A percentile compares a stretch with the other conserved stretches of the same genome.
Conservation (phyloP, 2,797 vertebrate species). For the Tachyglossus aculeatus region DNA sequence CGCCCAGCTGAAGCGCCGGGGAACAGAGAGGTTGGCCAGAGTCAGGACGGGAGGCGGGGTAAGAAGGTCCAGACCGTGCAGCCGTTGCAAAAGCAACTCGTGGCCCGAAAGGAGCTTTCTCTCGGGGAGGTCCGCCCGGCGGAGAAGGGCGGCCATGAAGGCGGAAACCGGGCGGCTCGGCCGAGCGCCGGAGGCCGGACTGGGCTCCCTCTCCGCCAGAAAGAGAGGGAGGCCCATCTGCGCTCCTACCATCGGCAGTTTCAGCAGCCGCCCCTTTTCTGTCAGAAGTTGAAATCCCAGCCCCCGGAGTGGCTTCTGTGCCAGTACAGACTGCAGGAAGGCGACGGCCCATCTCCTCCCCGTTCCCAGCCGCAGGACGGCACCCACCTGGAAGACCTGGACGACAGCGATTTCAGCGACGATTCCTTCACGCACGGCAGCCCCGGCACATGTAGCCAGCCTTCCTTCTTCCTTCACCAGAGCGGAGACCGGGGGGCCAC, state of each 20-base stretch:
- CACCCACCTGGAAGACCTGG: constrained; percentile 70
- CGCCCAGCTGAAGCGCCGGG: neutral
- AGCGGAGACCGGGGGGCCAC: constrained; percentile 38
- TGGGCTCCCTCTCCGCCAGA: constrained; percentile 58
- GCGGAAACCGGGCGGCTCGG: neutral
- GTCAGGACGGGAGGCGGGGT: constrained; percentile 11
- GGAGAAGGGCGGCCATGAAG: neutral
- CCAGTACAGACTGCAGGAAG: constrained; percentile 56
- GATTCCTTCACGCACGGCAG: constrained; percentile 75
- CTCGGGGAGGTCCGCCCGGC: constrained; percentile 15
- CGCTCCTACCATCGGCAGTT: constrained; percentile 87
- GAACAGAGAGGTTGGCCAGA: constrained; percentile 23
- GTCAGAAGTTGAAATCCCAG: constrained; percentile 68
- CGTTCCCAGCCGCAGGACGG: constrained; percentile 46
- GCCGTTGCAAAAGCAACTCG: constrained; percentile 71
- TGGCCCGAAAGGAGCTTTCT: constrained; percentile 40
- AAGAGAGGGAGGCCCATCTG: constrained; percentile 82
- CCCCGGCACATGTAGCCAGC: constrained; percentile 36
- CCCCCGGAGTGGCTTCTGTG: constrained; percentile 69
- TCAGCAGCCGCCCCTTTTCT: constrained; percentile 78
- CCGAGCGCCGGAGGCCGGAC: constrained; percentile 41
- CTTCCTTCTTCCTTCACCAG: constrained; percentile 77
- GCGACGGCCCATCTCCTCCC: constrained; percentile 15
- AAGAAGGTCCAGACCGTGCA: constrained; percentile 63
- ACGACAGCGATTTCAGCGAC: constrained; percentile 82